Evolutionary conservation across 2,113 vertebrate genomes (phyloP).

Genomic region (Diphyllodes magnificus): DNA sequence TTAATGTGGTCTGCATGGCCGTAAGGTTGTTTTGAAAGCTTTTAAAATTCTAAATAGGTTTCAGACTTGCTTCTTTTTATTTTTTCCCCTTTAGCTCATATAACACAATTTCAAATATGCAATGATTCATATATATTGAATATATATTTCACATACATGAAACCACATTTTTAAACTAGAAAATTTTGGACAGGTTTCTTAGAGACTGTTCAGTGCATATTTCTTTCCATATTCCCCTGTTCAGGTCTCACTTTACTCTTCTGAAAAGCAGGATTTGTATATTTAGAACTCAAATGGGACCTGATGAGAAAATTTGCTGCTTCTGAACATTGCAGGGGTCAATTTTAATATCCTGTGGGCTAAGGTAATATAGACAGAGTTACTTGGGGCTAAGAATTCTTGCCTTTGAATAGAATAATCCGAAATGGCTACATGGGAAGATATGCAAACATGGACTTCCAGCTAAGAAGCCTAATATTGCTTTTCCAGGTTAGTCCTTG

Average conservation of each 20-base stretch:
- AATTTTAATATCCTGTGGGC: slow-evolving; percentile 40
- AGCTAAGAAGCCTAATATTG: slow-evolving; percentile 15
- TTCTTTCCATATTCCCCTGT: not conserved
- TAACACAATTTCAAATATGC: not conserved
- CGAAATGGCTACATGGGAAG: slow-evolving; percentile 35
- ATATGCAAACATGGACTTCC: slow-evolving; percentile 40
- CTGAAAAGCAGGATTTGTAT: slow-evolving; percentile 22
- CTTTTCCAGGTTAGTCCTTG: not conserved
- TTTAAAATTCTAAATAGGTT: slow-evolving; percentile 59
- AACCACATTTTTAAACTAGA: not conserved
- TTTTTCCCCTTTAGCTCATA: slow-evolving; percentile 33
- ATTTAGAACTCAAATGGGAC: slow-evolving; percentile 58
- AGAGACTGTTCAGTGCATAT: not conserved
- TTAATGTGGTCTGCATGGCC: slow-evolving; percentile 42
- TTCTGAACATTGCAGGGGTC: slow-evolving; percentile 59
- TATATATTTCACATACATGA: not conserved
- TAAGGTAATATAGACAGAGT: slow-evolving; percentile 6
- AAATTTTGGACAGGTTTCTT: not conserved
- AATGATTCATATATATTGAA: not conserved
- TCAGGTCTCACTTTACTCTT: slow-evolving; percentile 9
- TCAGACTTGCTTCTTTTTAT: slow-evolving; percentile 43
- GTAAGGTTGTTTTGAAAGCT: slow-evolving; percentile 51
- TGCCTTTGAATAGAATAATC: slow-evolving; percentile 47
- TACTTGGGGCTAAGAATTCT: slow-evolving; percentile 41
- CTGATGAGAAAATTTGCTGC: slow-evolving; percentile 35